A percentile compares a stretch with the other conserved stretches of the same genome.
Evolutionary conservation across 2,797 vertebrate genomes (phyloP).

Genomic region (Syngnathus rostellatus): DNA sequence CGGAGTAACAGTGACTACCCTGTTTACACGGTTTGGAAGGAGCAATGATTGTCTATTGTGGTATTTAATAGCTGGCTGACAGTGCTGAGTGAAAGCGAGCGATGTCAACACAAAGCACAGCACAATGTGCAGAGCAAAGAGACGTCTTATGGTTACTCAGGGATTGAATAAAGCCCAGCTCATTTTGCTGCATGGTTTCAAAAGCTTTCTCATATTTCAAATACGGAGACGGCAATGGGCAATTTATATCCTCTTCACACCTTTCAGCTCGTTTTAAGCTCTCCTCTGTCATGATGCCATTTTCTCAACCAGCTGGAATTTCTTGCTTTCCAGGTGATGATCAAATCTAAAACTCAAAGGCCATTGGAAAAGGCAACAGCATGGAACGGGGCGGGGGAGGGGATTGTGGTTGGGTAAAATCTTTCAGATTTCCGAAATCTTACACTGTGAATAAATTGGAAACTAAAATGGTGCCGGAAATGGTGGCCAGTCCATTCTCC

Average conservation of each 20-base stretch:
- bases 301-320: constrained; percentile 54
- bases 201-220: constrained; percentile 64
- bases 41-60: constrained; percentile 44
- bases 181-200: constrained; percentile 58
- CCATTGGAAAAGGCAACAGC: constrained; percentile 52
- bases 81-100: constrained; percentile 49
- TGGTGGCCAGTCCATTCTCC: constrained; percentile 54
- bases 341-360: constrained; percentile 69
- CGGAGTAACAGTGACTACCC: constrained; percentile 13
- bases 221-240: constrained; percentile 35
- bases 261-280: constrained; percentile 62
- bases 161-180: constrained; percentile 64
- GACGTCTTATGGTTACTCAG: constrained; percentile 49
- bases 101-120: constrained; percentile 45
- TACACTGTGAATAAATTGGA: constrained; percentile 62
- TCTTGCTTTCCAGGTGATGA: constrained; percentile 52
- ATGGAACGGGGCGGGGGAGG: constrained; percentile 62
- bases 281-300: constrained; percentile 45
- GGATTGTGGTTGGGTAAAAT: too few relatives aligned
- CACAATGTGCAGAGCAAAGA: constrained; percentile 50
- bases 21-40: constrained; percentile 42
- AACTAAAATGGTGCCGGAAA: constrained; percentile 63
- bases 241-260: constrained; percentile 58
- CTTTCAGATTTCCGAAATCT: constrained; percentile 55
- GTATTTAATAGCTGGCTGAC: constrained; percentile 49